Evolutionary conservation across 1,140 invertebrate species (phyloP), one percentile per base, ranked within the genome.

Genomic region (Ptiloglossa arizonensis): DNA sequence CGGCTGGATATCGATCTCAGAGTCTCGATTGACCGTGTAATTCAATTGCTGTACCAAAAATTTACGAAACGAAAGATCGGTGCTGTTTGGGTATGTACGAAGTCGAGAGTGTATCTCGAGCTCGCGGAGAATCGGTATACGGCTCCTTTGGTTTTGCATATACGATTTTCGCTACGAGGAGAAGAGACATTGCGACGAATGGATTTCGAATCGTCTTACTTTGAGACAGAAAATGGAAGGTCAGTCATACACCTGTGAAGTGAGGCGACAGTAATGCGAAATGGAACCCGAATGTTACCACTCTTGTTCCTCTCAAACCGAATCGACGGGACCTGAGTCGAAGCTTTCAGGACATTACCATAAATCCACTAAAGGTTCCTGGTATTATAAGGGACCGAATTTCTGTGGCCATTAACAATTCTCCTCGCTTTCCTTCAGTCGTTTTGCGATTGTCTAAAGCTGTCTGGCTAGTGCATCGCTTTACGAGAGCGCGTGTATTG

Each of bases 301-400:
- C 57, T 60, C 15, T 38, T 60, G 32, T 38, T 38, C 57, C 57
- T 60, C 32, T 60, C 32, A 38, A 60, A n/a, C 29, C 48, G 80
- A 67, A 82, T 79, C 63, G 69, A 64, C 48, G 48, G 79, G 76
- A 64, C 62, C 54, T 64, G 54, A 59, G 48, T 62, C 63, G 59
- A 79, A 57, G 66, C 60, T 60, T 60, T 52, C 66, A 60, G 75
- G 32, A 62, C 75, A 86, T 87, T 87, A 86, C 77, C 85, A 87
- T 87, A 86, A 87, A 86, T 86, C 83, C 74, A 67, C 86, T 81
- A 77, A 76, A 74, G 71, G 79, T 86, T 73, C 54, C 62, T 41
- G 81, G 59, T 54, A 82, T 85, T 79, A 86, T 80, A 57, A 77
- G 63, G 73, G 52, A 64, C 67, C 59, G 54, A 80, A 83, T 85